Evolutionary conservation across 2,797 vertebrate species (phyloP), one percentile per base, ranked within the genome.

Genomic region (Spea hammondii): DNA sequence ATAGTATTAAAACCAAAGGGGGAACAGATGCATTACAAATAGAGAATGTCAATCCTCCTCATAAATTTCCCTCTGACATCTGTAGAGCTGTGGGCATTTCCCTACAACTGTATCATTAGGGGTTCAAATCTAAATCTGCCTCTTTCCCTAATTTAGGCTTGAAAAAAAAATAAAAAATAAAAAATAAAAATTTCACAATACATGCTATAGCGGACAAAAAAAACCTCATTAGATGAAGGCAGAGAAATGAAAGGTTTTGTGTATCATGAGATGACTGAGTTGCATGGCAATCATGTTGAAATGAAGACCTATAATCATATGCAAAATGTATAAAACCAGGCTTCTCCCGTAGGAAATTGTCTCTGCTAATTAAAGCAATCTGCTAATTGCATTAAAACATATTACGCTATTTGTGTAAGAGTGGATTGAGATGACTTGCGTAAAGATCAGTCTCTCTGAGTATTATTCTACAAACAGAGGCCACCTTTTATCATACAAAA

Each of bases 301-400:
- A 81, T 69, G 7, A 73, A 68, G 69, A 72, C 79, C 74, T 81
- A 77, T 69, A 77, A 77, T 82, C 65, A 69, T 55, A 70, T 32
- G 62, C 64, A 74, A 70, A 77, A 73, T 64, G 54, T 50, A 73
- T 71, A 65, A 67, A 64, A 70, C 44, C 5, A 68, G 17, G 32
- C 53, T 70, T 4, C 48, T 74, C 80, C 50, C 65, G 44, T 47
- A 73, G 75, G 75, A 76, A 78, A 74, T 72, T 17, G 32, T 5
- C 49, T 77, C 49, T 60, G 65, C 72, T 80, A 82, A 82, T 78
- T 82, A 82, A 82, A 82, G 75, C 75, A 70, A 82, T 82, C 78
- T 77, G 74, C 79, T 73, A 74, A 62, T 74, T 68, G 57, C 64
- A 69, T 67, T 68, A 65, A 73, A 70, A 82, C 53, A 81, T 72